These are phyloP conservation scores for Anneissia japonica DNA, from an alignment of 35 echinoderm and acorn worm genomes.

Conservation along the genomic window DNA sequence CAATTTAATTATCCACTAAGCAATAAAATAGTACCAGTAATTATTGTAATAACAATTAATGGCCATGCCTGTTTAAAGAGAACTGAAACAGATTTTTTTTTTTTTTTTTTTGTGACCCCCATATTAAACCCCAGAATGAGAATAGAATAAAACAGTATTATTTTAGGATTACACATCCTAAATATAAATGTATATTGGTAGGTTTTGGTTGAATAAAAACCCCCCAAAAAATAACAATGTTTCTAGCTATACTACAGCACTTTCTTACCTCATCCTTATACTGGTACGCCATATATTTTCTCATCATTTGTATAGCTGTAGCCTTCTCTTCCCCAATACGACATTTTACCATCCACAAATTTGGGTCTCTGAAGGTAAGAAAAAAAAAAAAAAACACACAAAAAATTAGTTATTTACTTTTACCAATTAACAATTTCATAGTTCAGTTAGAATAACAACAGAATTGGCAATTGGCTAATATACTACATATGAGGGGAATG, in stretches of 20 bases:
- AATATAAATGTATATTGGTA: neutral
- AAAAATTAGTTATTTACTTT: too few relatives aligned
- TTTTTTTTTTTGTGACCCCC: too few relatives aligned
- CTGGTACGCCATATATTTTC: slow-evolving; percentile 90
- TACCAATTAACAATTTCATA: too few relatives aligned
- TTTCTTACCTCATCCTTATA: slow-evolving; percentile 80
- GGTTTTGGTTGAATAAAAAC: neutral
- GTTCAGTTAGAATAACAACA: too few relatives aligned
- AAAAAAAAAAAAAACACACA: neutral
- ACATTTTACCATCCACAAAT: slow-evolving; percentile 97
- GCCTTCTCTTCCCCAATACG: slow-evolving; percentile 81
- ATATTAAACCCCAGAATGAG: too few relatives aligned
- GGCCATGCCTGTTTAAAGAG: too few relatives aligned
- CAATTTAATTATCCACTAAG: too few relatives aligned
- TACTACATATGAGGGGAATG: too few relatives aligned
- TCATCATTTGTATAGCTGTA: slow-evolving; percentile 88
- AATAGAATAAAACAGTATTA: neutral
- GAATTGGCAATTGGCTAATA: too few relatives aligned
- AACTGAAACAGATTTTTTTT: too few relatives aligned
- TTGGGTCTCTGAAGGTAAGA: slow-evolving; percentile 62
- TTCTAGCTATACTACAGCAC: neutral
- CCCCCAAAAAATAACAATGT: neutral
- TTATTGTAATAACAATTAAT: too few relatives aligned
- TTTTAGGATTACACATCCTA: neutral
- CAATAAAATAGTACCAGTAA: too few relatives aligned